These are phyloP conservation scores for Lepidocyrtinus sp. DNA, from an alignment of 2,888 invertebrate species.

Conservation along the genomic window DNA sequence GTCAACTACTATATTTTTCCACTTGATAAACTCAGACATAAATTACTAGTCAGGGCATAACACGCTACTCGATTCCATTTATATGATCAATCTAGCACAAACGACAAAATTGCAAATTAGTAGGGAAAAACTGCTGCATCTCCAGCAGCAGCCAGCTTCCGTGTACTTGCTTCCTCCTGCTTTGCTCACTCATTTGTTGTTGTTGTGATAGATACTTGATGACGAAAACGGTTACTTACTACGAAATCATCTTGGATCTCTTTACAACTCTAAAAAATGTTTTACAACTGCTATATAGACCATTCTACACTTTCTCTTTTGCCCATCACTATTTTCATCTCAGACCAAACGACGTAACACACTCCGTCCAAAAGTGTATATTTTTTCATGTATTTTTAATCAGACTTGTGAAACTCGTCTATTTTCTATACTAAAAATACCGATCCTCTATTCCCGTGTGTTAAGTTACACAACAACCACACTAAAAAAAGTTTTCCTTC, in stretches of 20 bases:
- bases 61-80: no score
- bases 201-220: neutral
- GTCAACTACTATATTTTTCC: no score
- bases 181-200: neutral
- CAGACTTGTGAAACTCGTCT: neutral
- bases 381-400: neutral
- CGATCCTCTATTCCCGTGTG: neutral
- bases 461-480: neutral
- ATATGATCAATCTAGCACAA: no score
- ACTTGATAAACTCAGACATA: no score
- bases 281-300: neutral
- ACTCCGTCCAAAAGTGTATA: neutral
- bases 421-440: neutral
- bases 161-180: no score
- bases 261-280: neutral
- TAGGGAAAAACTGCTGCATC: no score
- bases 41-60: no score
- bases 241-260: neutral
- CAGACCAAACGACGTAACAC: neutral
- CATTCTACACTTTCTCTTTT: neutral
- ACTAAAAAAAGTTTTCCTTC: neutral
- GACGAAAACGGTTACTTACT: neutral
- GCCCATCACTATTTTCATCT: neutral
- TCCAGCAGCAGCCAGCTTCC: no score
- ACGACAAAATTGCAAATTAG: no score